Evolutionary conservation across 2,797 vertebrate genomes (phyloP).

Genomic region (Phalanger gymnotis): DNA sequence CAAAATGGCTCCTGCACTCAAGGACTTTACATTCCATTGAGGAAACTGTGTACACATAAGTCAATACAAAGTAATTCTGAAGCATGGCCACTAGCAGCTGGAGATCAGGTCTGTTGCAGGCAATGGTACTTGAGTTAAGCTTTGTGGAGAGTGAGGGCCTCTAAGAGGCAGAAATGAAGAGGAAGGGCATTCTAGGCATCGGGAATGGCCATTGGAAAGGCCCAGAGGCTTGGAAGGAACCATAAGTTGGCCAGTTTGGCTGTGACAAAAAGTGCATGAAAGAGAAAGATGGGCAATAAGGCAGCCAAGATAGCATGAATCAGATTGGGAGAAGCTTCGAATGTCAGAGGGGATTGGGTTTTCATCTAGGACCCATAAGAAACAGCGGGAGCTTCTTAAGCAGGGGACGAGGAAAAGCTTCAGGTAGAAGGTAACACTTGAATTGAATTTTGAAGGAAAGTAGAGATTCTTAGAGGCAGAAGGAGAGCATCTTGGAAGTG

Average conservation of each 20-base stretch:
- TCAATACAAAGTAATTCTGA: neutral
- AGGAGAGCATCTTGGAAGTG: neutral
- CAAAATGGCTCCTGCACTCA: neutral
- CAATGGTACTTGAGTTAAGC: neutral
- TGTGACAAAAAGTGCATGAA: neutral
- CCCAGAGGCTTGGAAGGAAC: neutral
- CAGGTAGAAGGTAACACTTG: neutral
- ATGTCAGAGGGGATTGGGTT: neutral
- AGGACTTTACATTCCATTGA: neutral
- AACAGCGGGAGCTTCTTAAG: neutral
- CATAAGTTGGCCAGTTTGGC: neutral
- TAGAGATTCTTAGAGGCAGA: neutral
- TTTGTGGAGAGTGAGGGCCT: neutral
- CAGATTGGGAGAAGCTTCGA: neutral
- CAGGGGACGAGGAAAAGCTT: neutral
- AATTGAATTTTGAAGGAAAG: neutral
- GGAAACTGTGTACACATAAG: neutral
- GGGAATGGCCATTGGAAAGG: neutral
- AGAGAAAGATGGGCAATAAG: neutral
- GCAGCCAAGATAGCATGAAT: neutral
- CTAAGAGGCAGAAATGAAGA: neutral
- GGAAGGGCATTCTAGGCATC: neutral
- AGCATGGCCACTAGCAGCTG: neutral
- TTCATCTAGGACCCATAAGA: neutral
- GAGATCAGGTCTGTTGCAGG: neutral